Base-by-base conservation (phyloP, 2,797 vertebrate species). In the Labeo calbasu region DNA sequence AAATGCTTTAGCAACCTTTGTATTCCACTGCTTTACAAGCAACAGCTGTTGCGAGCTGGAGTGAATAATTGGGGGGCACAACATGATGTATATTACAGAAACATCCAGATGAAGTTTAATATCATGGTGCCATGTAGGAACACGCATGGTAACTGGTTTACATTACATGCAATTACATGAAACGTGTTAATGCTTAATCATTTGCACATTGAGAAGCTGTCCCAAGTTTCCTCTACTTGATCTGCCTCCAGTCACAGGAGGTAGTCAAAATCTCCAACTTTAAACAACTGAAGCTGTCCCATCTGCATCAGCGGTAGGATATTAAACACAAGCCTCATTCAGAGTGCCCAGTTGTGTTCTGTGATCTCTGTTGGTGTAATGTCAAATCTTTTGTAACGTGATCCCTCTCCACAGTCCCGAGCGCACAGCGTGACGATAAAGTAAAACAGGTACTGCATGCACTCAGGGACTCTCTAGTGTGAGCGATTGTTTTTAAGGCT, bases 1-100 rank as follows among this genome's bases (percentile, higher is more conserved):
- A 51, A 82, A 86, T 48, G 68, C 78, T 87, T 85, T 81, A 71
- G 72, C 85, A 83, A 87, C 77, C 83, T 86, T 79, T 51, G 12
- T 1, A 68, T 86, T 85, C 85, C 83, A 78, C 82, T 63, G 61
- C 55, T 86, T 88, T 86, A 90, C 65, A 85, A 91, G 85, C 86
- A 85, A 13, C 81, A 85, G 84, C 66, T 81, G 77, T 73, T 79
- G 55, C 17, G 28, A 75, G 73, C 78, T 68, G 61, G 53, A 46
- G 32, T 66, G 32, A 66, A 53, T 50, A 69, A 83, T 81, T 59
- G 25, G 50, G 32, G 40, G 46, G 61, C 71, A 70, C 1, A 32
- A 1, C 2, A 17, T 55, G 32, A 59, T 81, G 40, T 68, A 61
- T 40, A 65, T 61, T 50, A 57, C 69, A 55, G 23, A 48, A 65